Percentiles rank a stretch among this genome's conserved stretches.
phyloP scores from a whole-genome alignment of 2,797 vertebrate genomes.

The Phataginus tetradactyla region DNA sequence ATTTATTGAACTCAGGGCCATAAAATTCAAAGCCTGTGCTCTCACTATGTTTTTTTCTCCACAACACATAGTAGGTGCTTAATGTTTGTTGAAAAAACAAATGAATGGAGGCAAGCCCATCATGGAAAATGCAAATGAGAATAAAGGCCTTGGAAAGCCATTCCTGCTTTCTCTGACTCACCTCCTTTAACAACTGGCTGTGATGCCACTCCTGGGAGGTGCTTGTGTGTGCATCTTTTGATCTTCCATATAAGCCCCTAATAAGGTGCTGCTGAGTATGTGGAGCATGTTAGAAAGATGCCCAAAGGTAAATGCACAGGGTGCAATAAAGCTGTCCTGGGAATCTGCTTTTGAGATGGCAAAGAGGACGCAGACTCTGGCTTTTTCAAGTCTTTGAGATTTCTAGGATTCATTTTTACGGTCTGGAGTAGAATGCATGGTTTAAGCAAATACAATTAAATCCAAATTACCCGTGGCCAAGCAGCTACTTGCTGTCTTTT shows the following conservation, averaged over 20 bases:
- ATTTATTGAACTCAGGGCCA: background rate
- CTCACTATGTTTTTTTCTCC: background rate
- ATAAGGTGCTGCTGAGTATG: background rate
- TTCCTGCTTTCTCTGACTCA: background rate
- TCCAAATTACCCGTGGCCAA: constrained; percentile 68
- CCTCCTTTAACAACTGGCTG: background rate
- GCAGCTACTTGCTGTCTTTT: constrained; percentile 60
- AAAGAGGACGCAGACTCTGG: background rate
- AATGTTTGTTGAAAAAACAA: background rate
- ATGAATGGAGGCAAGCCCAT: background rate
- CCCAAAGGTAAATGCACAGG: background rate
- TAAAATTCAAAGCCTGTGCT: background rate
- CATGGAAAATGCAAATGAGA: background rate
- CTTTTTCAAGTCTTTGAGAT: constrained; percentile 42
- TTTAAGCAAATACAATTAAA: constrained; percentile 78
- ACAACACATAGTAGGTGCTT: background rate
- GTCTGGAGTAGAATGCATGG: constrained; percentile 63
- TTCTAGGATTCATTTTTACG: constrained; percentile 72
- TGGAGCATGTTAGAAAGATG: background rate
- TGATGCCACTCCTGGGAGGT: background rate
- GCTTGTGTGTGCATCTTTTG: background rate
- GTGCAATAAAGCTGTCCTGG: background rate
- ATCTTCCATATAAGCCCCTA: background rate
- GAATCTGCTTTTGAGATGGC: constrained; percentile 2
- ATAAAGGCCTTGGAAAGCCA: background rate